Evolutionary conservation across 2,888 invertebrate species (phyloP), one percentile per base, ranked within the genome.

Genomic region (Diogma glabrata): DNA sequence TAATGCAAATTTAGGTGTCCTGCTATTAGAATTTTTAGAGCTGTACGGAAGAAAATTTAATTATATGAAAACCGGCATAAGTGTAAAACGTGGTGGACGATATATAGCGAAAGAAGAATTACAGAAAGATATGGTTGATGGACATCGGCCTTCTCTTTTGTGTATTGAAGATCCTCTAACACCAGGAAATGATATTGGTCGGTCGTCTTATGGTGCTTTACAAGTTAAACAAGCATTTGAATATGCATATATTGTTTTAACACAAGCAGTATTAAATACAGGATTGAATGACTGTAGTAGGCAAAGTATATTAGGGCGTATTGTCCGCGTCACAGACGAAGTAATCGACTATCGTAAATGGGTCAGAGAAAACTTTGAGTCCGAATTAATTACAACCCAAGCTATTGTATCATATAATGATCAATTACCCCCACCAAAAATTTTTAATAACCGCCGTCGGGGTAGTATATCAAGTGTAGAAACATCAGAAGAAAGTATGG

Each of bases 91-190:
- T 64, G 94, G 93, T 36, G 96, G 95, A 47, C 81, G 85, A 51
- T 96, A 95, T 69, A 86, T 95, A 61, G 86, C 89, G 57, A 96
- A 96, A 72, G 92, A 93, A 61, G 92, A 94, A 61, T 79, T 91
- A 66, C 89, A 90, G 69, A 79, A 86, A 68, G 90, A 92, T 63
- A 92, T 95, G 91, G 83, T 87, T 59, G 91, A 92, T 69, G 94
- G 94, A 1, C 91, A 94, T 71, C 77, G 94, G 47, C 92, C 92
- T 19, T 93, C 95, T 56, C 73, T 96, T 65, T 75, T 99, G 57
- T 96, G 95, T 67, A 96, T 99, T 60, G 96, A 97, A 73, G 99
- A 99, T 75, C 99, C 99, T 19, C 77, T 99, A 40, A 90, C 91
- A 55, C 82, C 92, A 14, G 93, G 87, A 57, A 99, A 99, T 71